These are phyloP conservation scores for Camelus dromedarius DNA, from an alignment of 2,113 vertebrate genomes.

Conservation along the genomic window DNA sequence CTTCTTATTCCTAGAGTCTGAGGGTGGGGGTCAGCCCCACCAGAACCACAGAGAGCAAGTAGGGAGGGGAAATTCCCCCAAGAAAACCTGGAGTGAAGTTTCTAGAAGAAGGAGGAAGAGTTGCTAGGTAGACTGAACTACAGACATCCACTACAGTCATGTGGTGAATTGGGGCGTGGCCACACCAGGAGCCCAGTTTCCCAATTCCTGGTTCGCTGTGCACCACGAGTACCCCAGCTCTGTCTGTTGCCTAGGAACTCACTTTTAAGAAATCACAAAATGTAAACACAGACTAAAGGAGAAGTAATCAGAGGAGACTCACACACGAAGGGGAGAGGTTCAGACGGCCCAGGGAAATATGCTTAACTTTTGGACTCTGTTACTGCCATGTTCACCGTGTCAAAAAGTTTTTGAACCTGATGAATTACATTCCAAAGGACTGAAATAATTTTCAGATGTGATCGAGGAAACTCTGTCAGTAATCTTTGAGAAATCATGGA, in stretches of 20 bases:
- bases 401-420: constrained; percentile 27
- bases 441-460: constrained; percentile 58
- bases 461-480: neutral
- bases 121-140: neutral
- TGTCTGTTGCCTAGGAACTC: constrained; percentile 64
- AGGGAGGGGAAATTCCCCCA: neutral
- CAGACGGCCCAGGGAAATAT: neutral
- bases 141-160: neutral
- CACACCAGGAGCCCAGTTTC: neutral
- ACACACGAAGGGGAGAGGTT: neutral
- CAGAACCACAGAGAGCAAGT: neutral
- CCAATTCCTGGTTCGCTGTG: neutral
- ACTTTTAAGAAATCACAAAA: constrained; percentile 41
- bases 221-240: neutral
- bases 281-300: constrained; percentile 46
- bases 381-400: neutral
- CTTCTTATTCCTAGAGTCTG: neutral
- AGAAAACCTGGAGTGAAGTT: neutral
- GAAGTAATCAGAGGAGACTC: neutral
- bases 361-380: neutral
- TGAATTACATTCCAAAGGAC: constrained; percentile 32
- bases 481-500: neutral
- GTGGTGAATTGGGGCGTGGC: neutral
- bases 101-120: neutral
- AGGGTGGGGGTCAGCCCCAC: neutral